Evolutionary conservation across 2,888 invertebrate genomes (phyloP).

Genomic region (Cephonodes hylas): DNA sequence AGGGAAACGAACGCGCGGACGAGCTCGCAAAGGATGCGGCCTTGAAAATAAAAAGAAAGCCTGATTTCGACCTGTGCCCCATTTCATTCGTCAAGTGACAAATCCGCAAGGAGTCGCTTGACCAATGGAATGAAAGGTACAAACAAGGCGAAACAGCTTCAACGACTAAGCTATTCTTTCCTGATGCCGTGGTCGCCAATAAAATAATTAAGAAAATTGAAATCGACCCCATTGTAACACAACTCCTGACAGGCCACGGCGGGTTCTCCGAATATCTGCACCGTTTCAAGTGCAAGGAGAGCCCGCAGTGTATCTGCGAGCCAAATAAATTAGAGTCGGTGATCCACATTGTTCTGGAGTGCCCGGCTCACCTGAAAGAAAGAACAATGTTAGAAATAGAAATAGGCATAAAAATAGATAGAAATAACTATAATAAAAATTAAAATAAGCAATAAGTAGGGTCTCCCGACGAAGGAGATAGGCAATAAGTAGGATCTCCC

Average conservation of each 20-base stretch:
- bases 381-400: background rate
- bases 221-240: background rate
- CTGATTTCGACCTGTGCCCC: background rate
- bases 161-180: conserved; percentile 20
- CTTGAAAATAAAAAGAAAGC: background rate
- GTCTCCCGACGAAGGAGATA: too few relatives aligned
- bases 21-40: conserved; percentile 15
- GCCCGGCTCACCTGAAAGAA: background rate
- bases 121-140: conserved; percentile 17
- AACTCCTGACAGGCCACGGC: conserved; percentile 19
- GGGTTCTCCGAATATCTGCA: too few relatives aligned
- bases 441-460: background rate
- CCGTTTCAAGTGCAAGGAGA: conserved; percentile 15
- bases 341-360: background rate
- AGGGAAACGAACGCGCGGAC: too few relatives aligned
- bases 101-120: background rate
- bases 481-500: too few relatives aligned
- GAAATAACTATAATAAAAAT: background rate
- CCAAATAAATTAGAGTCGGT: background rate
- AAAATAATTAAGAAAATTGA: background rate
- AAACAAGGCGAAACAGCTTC: conserved; percentile 10
- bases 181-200: conserved; percentile 6
- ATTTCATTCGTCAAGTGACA: background rate
- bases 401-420: background rate
- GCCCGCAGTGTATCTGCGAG: conserved; percentile 21